Conservation (phyloP, 1,140 invertebrate species). For the Drosophila miranda region DNA sequence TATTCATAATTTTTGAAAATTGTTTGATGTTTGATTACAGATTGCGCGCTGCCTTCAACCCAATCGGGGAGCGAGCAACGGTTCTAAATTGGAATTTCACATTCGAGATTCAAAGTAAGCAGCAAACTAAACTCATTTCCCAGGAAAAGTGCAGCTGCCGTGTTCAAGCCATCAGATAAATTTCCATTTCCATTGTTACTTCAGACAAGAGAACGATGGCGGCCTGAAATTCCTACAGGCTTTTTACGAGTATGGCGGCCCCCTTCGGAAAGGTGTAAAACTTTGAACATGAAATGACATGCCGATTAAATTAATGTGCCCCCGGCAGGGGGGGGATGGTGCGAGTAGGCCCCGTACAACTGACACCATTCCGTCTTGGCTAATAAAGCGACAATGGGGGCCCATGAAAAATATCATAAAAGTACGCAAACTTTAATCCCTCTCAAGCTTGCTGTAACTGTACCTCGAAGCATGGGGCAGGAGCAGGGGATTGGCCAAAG, state of each 20-base stretch:
- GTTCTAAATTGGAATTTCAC: too few species aligned
- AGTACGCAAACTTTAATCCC: slow-evolving; percentile 18
- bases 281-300: slow-evolving; percentile 57
- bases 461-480: neutral
- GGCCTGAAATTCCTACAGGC: slow-evolving; percentile 25
- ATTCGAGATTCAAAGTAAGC: too few species aligned
- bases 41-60: neutral
- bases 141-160: too few species aligned
- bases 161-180: too few species aligned
- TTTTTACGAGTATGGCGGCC: slow-evolving; percentile 28
- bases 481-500: slow-evolving; percentile 2
- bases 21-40: slow-evolving; percentile 26
- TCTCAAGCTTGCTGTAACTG: neutral
- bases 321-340: too few species aligned
- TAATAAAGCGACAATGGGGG: slow-evolving; percentile 35
- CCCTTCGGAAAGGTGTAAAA: slow-evolving; percentile 47
- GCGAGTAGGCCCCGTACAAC: slow-evolving; percentile 4
- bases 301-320: slow-evolving; percentile 57
- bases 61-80: too few species aligned
- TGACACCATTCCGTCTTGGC: slow-evolving; percentile 22
- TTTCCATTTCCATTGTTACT: slow-evolving; percentile 16
- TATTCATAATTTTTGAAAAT: slow-evolving; percentile 3
- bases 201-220: slow-evolving; percentile 9
- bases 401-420: slow-evolving; percentile 34
- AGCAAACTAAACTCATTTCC: too few species aligned